Percentiles rank a stretch among this genome's conserved stretches.
phyloP scores from a whole-genome alignment of 2,113 vertebrate species.

The Calyptomena viridis region DNA sequence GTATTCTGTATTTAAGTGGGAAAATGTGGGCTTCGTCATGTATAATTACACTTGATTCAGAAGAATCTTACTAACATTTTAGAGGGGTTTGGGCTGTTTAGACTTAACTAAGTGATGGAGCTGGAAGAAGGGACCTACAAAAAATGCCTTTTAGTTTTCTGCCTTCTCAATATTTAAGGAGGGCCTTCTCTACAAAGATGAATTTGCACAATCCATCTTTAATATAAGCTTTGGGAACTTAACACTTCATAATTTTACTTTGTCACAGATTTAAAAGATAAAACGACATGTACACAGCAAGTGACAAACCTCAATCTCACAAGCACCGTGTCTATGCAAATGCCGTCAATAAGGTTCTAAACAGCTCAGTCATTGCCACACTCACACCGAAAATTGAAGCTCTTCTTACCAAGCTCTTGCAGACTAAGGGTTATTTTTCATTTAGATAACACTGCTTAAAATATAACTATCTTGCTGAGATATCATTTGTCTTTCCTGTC shows the following conservation, averaged over 20 bases:
- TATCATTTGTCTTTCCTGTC: conserved; percentile 59
- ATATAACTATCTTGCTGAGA: conserved; percentile 66
- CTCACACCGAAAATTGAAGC: conserved; percentile 57
- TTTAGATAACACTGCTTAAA: conserved; percentile 70
- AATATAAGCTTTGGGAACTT: conserved; percentile 8
- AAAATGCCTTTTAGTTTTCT: neutral
- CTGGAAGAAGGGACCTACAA: neutral
- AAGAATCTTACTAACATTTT: neutral
- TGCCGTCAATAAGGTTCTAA: conserved; percentile 71
- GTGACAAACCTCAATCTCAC: conserved; percentile 75
- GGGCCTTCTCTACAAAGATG: neutral
- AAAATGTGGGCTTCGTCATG: neutral
- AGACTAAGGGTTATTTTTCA: conserved; percentile 66
- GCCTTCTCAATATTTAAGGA: neutral
- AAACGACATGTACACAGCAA: conserved; percentile 30
- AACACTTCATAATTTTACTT: neutral
- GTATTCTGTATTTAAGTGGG: neutral
- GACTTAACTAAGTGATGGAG: neutral
- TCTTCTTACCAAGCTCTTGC: conserved; percentile 53
- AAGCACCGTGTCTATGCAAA: conserved; percentile 63
- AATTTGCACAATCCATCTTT: conserved; percentile 3
- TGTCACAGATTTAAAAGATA: neutral
- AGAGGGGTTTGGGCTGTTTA: neutral
- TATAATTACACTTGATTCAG: neutral
- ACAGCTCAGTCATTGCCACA: conserved; percentile 63